These are phyloP conservation scores for Chymomyza amoena DNA, from an alignment of 2,888 invertebrate genomes.

Conservation along the genomic window DNA sequence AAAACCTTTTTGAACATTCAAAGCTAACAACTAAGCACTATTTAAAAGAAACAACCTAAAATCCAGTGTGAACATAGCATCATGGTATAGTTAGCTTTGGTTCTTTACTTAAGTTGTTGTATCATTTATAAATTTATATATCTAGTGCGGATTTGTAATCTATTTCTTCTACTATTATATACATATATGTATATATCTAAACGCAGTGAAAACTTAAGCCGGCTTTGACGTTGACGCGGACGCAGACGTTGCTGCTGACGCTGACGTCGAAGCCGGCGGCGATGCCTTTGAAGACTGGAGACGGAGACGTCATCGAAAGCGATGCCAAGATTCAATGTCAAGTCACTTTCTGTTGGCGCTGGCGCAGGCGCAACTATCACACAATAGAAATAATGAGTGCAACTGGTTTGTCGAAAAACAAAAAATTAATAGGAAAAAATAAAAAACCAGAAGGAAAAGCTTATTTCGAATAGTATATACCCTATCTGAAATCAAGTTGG, in stretches of 20 bases:
- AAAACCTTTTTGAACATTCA: too few species aligned
- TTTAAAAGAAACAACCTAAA: too few species aligned
- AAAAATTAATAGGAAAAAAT: too few species aligned
- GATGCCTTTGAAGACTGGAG: background rate
- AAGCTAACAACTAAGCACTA: too few species aligned
- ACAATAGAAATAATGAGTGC: slow-evolving; percentile 12
- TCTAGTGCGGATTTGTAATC: background rate
- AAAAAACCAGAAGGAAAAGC: too few species aligned
- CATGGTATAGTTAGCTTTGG: background rate
- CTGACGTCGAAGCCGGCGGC: background rate
- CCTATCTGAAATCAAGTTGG: too few species aligned
- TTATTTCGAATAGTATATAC: too few species aligned
- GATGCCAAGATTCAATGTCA: slow-evolving; percentile 53
- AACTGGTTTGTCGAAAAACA: background rate
- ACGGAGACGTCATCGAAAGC: slow-evolving; percentile 28
- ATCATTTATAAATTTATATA: background rate
- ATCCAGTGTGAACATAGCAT: too few species aligned
- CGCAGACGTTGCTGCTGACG: slow-evolving; percentile 15
- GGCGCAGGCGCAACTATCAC: slow-evolving; percentile 7
- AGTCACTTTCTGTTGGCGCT: background rate
- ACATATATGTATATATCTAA: slow-evolving; percentile 35
- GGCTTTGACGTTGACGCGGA: slow-evolving; percentile 15
- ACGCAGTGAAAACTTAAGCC: slow-evolving; percentile 26
- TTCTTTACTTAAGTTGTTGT: background rate
- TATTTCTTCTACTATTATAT: background rate